Evolutionary conservation across 2,797 vertebrate species (phyloP), one percentile per base, ranked within the genome.

Genomic region (Coranthus polyacanthus): DNA sequence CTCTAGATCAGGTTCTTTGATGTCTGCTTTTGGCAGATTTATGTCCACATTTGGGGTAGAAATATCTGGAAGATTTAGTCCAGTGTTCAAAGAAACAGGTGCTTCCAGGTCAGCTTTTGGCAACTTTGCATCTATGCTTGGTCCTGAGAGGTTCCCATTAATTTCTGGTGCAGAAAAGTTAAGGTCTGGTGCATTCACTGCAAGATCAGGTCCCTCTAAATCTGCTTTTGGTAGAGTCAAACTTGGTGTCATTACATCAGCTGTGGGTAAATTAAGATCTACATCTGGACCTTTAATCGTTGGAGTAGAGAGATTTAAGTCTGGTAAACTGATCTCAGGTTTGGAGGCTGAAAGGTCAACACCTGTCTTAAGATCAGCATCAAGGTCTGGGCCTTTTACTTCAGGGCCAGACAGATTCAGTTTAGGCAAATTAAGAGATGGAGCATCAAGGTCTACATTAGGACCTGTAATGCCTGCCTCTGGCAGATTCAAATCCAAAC

Each of bases 31-130:
- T 5, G 83, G 54, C 10, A 72, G 5, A 18, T 46, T 69, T 13
- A 80, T 2, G 8, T 83, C 50, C 11, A 76, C 11, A 38, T 84
- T 41, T 53, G 83, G 72, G 45, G 75, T 29, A n/a, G 43, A 64
- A 6, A 83, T 18, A 10, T 51, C 78, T 43, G 78, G 68, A 3
- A 88, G 24, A 17, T 56, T 59, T 11, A 81, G n/a, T 5, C 75
- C 68, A 26, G 59, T 37, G 11, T 81, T 73, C 15, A 86, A n/a
- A 21, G 61, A 56, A 26, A 32, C 8, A 15, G 63, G 64, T 38
- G 72, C 51, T 65, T 85, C 21, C 16, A 88, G 36, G n/a, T 79
- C 63, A 68, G 73, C 41, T n/a, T n/a, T n/a, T 53, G 75, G 61
- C 10, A 90, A 3, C 20, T 73, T 78, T 50, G 69, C 74, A 50